Conservation (phyloP, 2,113 vertebrate species). For the Mormyrus lacerda region DNA sequence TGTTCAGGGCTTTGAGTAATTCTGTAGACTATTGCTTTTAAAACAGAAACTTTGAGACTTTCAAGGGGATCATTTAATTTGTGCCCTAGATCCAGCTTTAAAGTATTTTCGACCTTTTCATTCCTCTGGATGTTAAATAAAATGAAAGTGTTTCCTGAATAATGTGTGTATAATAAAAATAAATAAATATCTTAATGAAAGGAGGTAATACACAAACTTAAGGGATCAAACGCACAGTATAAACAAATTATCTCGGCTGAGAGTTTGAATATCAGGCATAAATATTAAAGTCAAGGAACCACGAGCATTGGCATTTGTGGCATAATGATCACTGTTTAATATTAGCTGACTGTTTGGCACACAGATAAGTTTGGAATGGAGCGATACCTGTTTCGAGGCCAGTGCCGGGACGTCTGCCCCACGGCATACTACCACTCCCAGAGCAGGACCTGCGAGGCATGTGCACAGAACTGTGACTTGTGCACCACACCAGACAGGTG, state of each 20-base stretch:
- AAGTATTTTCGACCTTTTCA: neutral
- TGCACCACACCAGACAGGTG: slow-evolving; percentile 61
- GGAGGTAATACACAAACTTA: neutral
- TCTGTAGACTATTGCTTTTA: neutral
- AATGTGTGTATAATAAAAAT: neutral
- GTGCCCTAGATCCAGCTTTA: neutral
- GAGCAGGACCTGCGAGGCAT: slow-evolving; percentile 57
- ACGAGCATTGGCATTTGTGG: neutral
- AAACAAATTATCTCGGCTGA: neutral
- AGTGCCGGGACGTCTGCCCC: slow-evolving; percentile 73
- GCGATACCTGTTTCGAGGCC: slow-evolving; percentile 60
- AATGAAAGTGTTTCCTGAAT: neutral
- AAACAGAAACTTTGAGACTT: neutral
- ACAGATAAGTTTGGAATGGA: slow-evolving; percentile 61
- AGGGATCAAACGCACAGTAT: neutral
- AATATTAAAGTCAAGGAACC: neutral
- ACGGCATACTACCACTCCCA: slow-evolving; percentile 49
- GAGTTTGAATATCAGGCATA: neutral
- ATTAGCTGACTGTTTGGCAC: neutral
- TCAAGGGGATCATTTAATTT: neutral
- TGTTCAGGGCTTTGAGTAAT: neutral
- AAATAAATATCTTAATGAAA: neutral
- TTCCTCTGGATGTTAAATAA: neutral
- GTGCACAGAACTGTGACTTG: slow-evolving; percentile 60
- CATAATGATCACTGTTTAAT: neutral